Conservation (phyloP, 2,113 vertebrate species). For the Ochotona princeps region DNA sequence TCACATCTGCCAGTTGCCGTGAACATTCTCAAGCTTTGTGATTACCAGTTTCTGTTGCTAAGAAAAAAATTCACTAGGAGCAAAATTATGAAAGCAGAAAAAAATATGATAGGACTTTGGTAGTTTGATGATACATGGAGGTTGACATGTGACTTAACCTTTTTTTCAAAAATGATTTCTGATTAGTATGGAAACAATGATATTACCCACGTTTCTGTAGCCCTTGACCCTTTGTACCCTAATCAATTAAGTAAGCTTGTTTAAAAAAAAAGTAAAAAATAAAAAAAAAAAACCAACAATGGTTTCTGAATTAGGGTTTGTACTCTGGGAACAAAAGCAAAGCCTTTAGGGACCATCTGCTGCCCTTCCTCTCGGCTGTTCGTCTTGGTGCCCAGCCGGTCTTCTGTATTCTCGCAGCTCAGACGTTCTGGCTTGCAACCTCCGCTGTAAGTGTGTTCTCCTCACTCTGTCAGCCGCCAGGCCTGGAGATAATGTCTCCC, state of each 20-base stretch:
- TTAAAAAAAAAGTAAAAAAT: too few species aligned
- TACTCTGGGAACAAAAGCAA: background rate
- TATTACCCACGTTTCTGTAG: too few species aligned
- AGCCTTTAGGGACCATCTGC: background rate
- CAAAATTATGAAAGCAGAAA: constrained; percentile 39
- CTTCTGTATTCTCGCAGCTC: background rate
- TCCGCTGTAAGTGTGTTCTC: background rate
- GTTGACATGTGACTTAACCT: constrained; percentile 1
- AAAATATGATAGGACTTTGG: background rate
- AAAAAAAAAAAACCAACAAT: too few species aligned
- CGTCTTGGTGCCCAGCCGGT: background rate
- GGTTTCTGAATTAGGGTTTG: constrained; percentile 38
- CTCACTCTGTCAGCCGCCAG: background rate
- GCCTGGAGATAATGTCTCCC: background rate
- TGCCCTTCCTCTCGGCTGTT: background rate
- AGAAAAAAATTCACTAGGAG: background rate
- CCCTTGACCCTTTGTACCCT: too few species aligned
- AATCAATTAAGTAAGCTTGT: too few species aligned
- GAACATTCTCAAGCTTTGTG: background rate
- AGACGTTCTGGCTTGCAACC: background rate
- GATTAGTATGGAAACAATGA: too few species aligned
- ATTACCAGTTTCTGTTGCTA: constrained; percentile 23
- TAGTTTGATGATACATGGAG: constrained; percentile 29
- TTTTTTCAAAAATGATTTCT: background rate
- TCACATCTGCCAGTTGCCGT: background rate